These are phyloP conservation scores for Ranitomeya variabilis DNA, from an alignment of 2,113 vertebrate species.

Conservation along the genomic window DNA sequence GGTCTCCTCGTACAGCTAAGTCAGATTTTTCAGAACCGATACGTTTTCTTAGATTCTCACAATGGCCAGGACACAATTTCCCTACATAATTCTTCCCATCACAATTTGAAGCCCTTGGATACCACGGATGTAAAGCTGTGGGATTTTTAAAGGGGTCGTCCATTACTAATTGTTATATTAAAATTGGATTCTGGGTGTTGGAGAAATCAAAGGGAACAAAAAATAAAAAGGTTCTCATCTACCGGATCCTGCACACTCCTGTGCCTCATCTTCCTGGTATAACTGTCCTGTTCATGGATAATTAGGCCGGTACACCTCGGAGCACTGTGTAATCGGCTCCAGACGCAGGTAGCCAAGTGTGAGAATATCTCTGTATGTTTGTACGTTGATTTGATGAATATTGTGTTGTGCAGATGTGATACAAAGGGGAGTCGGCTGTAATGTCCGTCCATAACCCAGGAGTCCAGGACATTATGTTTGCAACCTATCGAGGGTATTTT, in stretches of 20 bases:
- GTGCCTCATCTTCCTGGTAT: too few relatives aligned
- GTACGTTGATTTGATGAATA: not conserved
- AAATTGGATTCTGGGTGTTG: too few relatives aligned
- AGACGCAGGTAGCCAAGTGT: not conserved
- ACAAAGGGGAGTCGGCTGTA: not conserved
- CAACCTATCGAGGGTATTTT: not conserved
- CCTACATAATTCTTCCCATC: not conserved
- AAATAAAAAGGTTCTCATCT: too few relatives aligned
- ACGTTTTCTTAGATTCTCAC: too few relatives aligned
- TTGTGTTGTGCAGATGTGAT: not conserved
- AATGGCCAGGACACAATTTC: not conserved
- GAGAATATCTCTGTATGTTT: not conserved
- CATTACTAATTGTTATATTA: too few relatives aligned
- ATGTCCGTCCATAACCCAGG: not conserved
- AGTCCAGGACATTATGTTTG: not conserved
- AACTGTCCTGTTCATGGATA: not conserved
- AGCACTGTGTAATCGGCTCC: not conserved
- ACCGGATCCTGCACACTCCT: too few relatives aligned
- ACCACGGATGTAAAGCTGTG: not conserved
- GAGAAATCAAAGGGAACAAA: too few relatives aligned
- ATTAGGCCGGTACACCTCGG: not conserved
- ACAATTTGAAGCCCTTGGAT: not conserved
- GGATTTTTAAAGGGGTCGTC: too few relatives aligned
- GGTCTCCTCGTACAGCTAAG: too few relatives aligned
- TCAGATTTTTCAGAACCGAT: too few relatives aligned